Percentiles rank a stretch among this genome's conserved stretches.
phyloP scores from a whole-genome alignment of 2,113 vertebrate genomes.

The Atherinomorus stipes region DNA sequence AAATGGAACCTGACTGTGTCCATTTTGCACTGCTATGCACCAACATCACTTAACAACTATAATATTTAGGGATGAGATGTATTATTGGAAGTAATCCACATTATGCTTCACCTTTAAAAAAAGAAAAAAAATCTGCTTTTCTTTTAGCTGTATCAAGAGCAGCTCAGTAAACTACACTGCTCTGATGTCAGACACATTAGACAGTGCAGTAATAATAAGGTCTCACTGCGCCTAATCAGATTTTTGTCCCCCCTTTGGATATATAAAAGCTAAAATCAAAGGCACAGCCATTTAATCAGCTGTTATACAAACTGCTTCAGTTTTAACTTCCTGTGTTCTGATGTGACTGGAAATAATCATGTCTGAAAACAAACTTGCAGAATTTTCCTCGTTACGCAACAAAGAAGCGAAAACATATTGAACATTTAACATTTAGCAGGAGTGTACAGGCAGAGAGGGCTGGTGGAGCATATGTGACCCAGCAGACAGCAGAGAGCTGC shows the following conservation, averaged over 20 bases:
- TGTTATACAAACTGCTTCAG: background rate
- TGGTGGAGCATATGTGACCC: constrained; percentile 24
- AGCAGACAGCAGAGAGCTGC: constrained; percentile 8
- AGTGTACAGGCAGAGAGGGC: background rate
- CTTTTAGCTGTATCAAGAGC: background rate
- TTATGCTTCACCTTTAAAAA: too few relatives aligned
- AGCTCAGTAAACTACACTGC: background rate
- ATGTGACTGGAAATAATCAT: constrained; percentile 3
- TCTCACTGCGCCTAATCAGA: too few relatives aligned
- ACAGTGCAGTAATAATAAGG: background rate
- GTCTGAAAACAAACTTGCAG: background rate
- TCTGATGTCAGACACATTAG: background rate
- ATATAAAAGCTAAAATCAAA: background rate
- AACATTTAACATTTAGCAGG: constrained; percentile 32
- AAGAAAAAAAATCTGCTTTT: too few relatives aligned
- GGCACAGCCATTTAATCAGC: background rate
- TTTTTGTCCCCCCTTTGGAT: background rate
- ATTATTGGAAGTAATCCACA: background rate
- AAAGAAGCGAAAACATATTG: constrained; percentile 33
- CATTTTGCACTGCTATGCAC: background rate
- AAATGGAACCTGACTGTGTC: background rate
- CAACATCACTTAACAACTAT: too few relatives aligned
- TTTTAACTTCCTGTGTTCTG: background rate
- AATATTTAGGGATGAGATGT: too few relatives aligned
- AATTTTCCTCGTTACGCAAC: background rate